Conservation (phyloP, 2,888 invertebrate genomes). For the Hirtodrosophila trivittata region DNA sequence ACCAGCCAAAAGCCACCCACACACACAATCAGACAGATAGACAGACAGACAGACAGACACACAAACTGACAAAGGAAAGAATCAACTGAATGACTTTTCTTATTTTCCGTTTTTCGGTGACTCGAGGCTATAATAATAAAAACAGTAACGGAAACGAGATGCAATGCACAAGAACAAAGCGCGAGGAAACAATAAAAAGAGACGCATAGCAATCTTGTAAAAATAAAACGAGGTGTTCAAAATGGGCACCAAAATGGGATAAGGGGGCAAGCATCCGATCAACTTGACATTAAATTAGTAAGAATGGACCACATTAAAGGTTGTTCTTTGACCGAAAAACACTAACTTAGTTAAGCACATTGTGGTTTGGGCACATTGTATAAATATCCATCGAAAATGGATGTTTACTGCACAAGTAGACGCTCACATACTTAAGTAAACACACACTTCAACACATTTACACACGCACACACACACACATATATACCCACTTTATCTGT, state of each 20-base stretch:
- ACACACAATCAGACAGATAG: constrained; percentile 10
- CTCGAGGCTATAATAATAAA: constrained; percentile 71
- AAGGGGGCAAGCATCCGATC: constrained; percentile 21
- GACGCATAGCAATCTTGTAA: constrained; percentile 64
- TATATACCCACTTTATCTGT: constrained; percentile 5
- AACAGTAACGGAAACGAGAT: constrained; percentile 66
- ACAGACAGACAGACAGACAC: constrained; percentile 14
- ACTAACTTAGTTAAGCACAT: constrained; percentile 13
- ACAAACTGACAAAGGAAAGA: constrained; percentile 13
- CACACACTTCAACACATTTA: constrained; percentile 13
- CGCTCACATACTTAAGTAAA: constrained; percentile 23
- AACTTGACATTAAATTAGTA: constrained; percentile 59
- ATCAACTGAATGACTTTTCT: constrained; percentile 51
- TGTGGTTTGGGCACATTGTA: constrained; percentile 3
- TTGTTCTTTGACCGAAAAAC: constrained; percentile 34
- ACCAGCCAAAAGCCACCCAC: constrained; percentile 46
- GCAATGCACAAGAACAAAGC: constrained; percentile 67
- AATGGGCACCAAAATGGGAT: constrained; percentile 15
- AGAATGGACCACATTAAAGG: constrained; percentile 36
- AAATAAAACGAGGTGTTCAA: constrained; percentile 33
- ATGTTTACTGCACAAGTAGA: constrained; percentile 28
- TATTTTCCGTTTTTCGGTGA: constrained; percentile 36
- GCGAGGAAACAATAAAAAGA: constrained; percentile 60
- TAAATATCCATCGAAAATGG: constrained; percentile 28
- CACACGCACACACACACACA: constrained; percentile 9